Evolutionary conservation across 2,888 invertebrate genomes (phyloP).

Genomic region (Venusia cambrica): DNA sequence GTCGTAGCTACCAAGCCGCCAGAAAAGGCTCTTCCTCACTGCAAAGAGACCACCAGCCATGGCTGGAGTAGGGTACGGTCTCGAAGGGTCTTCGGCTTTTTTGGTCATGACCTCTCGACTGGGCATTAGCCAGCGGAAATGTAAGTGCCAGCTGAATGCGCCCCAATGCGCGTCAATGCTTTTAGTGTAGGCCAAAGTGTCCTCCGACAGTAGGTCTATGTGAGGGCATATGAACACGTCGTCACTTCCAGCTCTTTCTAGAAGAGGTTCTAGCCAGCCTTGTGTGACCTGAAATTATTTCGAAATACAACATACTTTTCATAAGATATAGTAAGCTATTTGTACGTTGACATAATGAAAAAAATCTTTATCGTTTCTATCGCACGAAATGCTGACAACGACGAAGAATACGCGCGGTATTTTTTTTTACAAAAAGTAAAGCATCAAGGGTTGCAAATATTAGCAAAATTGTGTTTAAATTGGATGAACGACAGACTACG

Average conservation of each 20-base stretch:
- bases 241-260: constrained; percentile 76
- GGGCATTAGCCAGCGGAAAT: constrained; percentile 92
- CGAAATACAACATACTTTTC: too few species aligned
- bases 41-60: constrained; percentile 98
- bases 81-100: constrained; percentile 83
- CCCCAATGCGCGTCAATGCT: constrained; percentile 98
- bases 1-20: constrained; percentile 89
- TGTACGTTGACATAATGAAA: too few species aligned
- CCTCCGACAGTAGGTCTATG: constrained; percentile 91
- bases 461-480: too few species aligned
- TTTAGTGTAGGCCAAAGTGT: constrained; percentile 96
- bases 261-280: constrained; percentile 83
- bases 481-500: too few species aligned
- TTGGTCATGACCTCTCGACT: constrained; percentile 84
- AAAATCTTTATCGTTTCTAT: too few species aligned
- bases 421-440: too few species aligned
- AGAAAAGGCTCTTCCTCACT: constrained; percentile 92
- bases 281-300: constrained; percentile 59
- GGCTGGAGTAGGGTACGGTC: constrained; percentile 89
- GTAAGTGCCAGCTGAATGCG: constrained; percentile 98
- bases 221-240: constrained; percentile 75
- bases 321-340: too few species aligned
- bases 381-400: too few species aligned
- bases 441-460: too few species aligned
- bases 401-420: too few species aligned